Conservation (phyloP, 2,113 vertebrate species). For the Aegotheles bennettii region DNA sequence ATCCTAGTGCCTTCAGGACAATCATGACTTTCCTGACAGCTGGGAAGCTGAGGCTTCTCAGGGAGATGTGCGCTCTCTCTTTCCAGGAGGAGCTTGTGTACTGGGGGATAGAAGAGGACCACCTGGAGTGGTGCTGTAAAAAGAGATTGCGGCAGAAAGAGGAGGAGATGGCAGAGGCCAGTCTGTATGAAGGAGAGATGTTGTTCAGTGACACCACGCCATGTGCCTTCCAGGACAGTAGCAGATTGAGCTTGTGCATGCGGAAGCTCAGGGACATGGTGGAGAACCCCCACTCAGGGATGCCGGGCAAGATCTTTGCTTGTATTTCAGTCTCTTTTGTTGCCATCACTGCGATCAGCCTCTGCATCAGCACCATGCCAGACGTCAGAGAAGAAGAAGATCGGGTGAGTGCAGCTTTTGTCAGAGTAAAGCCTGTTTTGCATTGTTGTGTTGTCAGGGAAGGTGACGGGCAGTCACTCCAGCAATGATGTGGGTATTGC, state of each 20-base stretch:
- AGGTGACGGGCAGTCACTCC: not conserved
- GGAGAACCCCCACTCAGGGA: conserved; percentile 91
- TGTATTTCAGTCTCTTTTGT: conserved; percentile 91
- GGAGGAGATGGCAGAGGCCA: conserved; percentile 86
- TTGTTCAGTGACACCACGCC: conserved; percentile 42
- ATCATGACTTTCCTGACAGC: conserved; percentile 91
- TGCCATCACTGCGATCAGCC: conserved; percentile 90
- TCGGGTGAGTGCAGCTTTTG: conserved; percentile 78
- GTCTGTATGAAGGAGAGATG: conserved; percentile 73
- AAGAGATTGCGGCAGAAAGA: conserved; percentile 84
- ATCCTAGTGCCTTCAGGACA: conserved; percentile 91
- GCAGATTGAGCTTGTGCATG: conserved; percentile 74
- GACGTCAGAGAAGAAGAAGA: conserved; percentile 93
- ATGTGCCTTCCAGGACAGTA: conserved; percentile 64
- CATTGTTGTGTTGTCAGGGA: not conserved
- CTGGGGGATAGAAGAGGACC: conserved; percentile 93
- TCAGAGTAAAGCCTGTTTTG: not conserved
- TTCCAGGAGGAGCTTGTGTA: conserved; percentile 96
- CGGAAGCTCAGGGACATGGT: conserved; percentile 88
- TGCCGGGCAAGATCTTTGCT: conserved; percentile 94
- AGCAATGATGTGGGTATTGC: not conserved
- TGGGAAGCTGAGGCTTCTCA: conserved; percentile 89
- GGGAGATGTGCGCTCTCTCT: conserved; percentile 91
- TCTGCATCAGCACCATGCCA: conserved; percentile 97
- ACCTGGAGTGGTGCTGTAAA: conserved; percentile 92